Percentiles rank a stretch among this genome's conserved stretches.
Conservation (phyloP, 2,888 invertebrate genomes). For the Thalpophila matura region DNA sequence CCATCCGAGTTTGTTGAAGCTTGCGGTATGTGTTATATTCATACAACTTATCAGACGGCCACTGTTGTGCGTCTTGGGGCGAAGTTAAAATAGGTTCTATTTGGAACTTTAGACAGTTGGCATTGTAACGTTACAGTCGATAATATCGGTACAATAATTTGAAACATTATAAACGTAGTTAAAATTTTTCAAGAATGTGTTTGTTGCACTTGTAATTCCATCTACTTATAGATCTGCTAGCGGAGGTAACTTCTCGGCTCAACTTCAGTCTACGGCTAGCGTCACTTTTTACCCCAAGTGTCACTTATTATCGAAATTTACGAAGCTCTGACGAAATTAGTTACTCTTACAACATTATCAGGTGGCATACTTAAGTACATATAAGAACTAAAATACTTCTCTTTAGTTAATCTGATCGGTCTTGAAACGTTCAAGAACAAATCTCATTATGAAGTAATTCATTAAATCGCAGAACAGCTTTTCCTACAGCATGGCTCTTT, state of each 20-base stretch:
- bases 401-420: conserved; percentile 33
- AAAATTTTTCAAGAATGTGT: conserved; percentile 46
- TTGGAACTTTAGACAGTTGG: conserved; percentile 28
- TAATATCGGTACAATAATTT: conserved; percentile 48
- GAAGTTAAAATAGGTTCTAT: conserved; percentile 51
- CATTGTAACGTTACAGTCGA: conserved; percentile 42
- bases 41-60: conserved; percentile 29
- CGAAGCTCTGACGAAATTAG: conserved; percentile 10
- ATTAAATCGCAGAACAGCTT: conserved; percentile 57
- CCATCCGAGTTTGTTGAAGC: conserved; percentile 35
- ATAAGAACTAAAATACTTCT: conserved; percentile 20
- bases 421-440: conserved; percentile 39
- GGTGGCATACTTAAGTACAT: conserved; percentile 7
- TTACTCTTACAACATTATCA: conserved; percentile 18
- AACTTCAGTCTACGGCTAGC: conserved; percentile 26
- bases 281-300: conserved; percentile 26
- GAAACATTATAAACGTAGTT: conserved; percentile 48
- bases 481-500: conserved; percentile 60
- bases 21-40: conserved; percentile 45
- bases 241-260: conserved; percentile 57
- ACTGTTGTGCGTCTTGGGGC: neutral
- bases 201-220: conserved; percentile 23
- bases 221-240: neutral
- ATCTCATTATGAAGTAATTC: conserved; percentile 56
- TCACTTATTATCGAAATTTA: conserved; percentile 33